Evolutionary conservation across 2,113 vertebrate genomes (phyloP).

Genomic region (Erythrolamprus reginae): DNA sequence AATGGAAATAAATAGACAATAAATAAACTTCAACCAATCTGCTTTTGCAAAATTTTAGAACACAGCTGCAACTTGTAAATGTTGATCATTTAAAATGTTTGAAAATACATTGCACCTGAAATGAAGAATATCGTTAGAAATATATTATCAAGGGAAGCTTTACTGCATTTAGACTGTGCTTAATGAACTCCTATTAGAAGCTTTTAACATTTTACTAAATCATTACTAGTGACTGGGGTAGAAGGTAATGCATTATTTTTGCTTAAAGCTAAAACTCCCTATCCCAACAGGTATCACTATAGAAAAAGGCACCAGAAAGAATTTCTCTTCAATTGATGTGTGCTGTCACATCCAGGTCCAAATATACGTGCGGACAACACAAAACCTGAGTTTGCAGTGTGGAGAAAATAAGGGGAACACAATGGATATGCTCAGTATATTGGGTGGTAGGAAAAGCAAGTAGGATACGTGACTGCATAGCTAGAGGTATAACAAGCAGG

Average conservation of each 20-base stretch:
- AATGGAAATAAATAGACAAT: neutral
- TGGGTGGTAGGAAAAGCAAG: no score
- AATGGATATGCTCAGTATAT: neutral
- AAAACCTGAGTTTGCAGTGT: neutral
- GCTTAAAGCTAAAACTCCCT: neutral
- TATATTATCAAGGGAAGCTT: neutral
- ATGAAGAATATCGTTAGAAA: neutral
- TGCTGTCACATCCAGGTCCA: neutral
- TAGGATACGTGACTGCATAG: no score
- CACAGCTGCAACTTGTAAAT: neutral
- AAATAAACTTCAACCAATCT: neutral
- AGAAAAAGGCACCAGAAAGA: neutral
- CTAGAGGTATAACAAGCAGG: no score
- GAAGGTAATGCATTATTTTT: neutral
- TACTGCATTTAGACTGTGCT: neutral
- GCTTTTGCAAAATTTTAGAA: neutral
- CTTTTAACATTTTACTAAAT: neutral
- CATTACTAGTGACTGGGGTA: neutral
- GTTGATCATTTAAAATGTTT: neutral
- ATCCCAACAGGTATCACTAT: neutral
- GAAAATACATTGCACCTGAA: neutral
- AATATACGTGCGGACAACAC: neutral
- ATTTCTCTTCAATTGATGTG: neutral
- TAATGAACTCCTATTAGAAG: neutral
- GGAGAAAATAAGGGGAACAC: neutral